These are phyloP conservation scores for Connochaetes taurinus DNA, from an alignment of 2,113 vertebrate species.

Conservation along the genomic window DNA sequence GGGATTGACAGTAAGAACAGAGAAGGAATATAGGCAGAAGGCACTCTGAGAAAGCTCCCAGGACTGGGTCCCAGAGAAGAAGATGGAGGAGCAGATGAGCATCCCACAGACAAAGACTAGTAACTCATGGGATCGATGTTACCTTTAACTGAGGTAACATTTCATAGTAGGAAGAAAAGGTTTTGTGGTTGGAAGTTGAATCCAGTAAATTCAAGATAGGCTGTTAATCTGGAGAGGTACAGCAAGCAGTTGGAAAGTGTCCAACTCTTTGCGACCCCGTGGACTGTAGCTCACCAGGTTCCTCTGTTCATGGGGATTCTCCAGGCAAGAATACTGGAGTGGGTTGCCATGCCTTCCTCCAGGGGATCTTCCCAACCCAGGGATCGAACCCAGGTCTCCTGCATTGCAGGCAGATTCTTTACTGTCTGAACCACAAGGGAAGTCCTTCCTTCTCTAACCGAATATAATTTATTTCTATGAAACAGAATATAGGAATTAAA, in stretches of 20 bases:
- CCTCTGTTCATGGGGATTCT: background rate
- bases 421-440: background rate
- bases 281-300: background rate
- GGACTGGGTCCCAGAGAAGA: background rate
- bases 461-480: slow-evolving; percentile 5
- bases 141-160: background rate
- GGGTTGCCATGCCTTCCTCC: background rate
- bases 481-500: slow-evolving; percentile 34
- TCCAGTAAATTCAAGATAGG: background rate
- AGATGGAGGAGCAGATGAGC: background rate
- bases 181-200: slow-evolving; percentile 8
- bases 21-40: background rate
- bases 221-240: background rate
- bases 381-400: background rate
- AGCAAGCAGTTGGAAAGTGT: background rate
- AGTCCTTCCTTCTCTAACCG: background rate
- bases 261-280: background rate
- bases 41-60: background rate
- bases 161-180: background rate
- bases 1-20: background rate
- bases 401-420: background rate
- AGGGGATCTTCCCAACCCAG: background rate
- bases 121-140: background rate
- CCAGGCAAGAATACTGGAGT: background rate
- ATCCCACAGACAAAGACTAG: background rate